Evolutionary conservation across 2,888 invertebrate species (phyloP).

Genomic region (Liopterus haemorrhoidalis): DNA sequence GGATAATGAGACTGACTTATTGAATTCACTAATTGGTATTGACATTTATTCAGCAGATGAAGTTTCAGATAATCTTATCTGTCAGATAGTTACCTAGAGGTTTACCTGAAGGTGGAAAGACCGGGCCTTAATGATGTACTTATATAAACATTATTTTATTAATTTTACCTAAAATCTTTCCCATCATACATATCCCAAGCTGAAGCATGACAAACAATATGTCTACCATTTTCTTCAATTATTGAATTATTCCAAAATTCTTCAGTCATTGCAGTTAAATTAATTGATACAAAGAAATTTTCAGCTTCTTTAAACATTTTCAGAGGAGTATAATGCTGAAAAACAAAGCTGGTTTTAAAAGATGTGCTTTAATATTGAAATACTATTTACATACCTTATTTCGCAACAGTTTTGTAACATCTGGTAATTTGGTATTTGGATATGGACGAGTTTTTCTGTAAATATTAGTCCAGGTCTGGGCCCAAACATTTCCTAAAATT

Average conservation of each 20-base stretch:
- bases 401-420: slow-evolving; percentile 68
- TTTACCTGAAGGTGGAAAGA: too few relatives aligned
- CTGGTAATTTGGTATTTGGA: slow-evolving; percentile 62
- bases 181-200: slow-evolving; percentile 83
- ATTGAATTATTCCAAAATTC: slow-evolving; percentile 82
- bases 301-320: slow-evolving; percentile 82
- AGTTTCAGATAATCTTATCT: too few relatives aligned
- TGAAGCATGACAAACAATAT: slow-evolving; percentile 79
- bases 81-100: too few relatives aligned
- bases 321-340: slow-evolving; percentile 62
- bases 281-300: slow-evolving; percentile 78
- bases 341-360: slow-evolving; percentile 22
- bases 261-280: slow-evolving; percentile 72
- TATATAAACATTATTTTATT: too few relatives aligned
- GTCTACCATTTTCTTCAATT: slow-evolving; percentile 63
- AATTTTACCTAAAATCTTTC: slow-evolving; percentile 68
- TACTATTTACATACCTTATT: slow-evolving; percentile 50
- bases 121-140: too few relatives aligned
- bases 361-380: slow-evolving; percentile 5
- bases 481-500: slow-evolving; percentile 74
- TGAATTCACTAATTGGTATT: too few relatives aligned
- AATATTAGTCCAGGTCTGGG: slow-evolving; percentile 69
- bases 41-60: too few relatives aligned
- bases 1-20: too few relatives aligned
- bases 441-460: slow-evolving; percentile 66